These are phyloP conservation scores for Melolontha melolontha DNA, from an alignment of 2,888 invertebrate genomes.

Conservation along the genomic window DNA sequence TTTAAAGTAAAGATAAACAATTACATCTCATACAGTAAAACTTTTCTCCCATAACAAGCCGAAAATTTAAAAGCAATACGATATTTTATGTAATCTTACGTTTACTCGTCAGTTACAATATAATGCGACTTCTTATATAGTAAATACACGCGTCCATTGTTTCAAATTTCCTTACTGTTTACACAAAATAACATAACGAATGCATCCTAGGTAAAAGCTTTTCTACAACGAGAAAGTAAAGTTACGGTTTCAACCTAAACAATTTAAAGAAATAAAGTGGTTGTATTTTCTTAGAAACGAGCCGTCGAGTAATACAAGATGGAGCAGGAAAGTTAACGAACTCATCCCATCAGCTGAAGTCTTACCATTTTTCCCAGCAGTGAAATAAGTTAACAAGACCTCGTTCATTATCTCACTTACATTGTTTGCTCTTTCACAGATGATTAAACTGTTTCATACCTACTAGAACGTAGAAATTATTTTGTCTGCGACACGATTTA, in stretches of 20 bases:
- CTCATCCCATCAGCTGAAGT: slow-evolving; percentile 40
- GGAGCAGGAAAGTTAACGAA: slow-evolving; percentile 47
- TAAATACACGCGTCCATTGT: too few species aligned
- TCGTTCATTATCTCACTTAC: slow-evolving; percentile 50
- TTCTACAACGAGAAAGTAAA: not conserved
- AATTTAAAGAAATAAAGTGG: slow-evolving; percentile 39
- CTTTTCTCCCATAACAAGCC: too few species aligned
- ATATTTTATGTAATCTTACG: too few species aligned
- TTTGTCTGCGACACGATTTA: not conserved
- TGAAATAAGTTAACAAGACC: slow-evolving; percentile 48
- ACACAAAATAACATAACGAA: not conserved
- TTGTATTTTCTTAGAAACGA: slow-evolving; percentile 32
- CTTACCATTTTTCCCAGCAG: slow-evolving; percentile 39
- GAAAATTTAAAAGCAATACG: too few species aligned
- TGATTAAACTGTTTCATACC: slow-evolving; percentile 47
- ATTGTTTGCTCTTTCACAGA: slow-evolving; percentile 44
- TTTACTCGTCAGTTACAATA: too few species aligned
- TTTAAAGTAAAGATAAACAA: too few species aligned
- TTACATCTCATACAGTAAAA: too few species aligned
- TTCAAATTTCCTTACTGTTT: not conserved
- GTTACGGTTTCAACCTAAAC: slow-evolving; percentile 28
- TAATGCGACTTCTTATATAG: too few species aligned
- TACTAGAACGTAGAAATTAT: slow-evolving; percentile 33
- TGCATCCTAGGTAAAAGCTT: slow-evolving; percentile 1
- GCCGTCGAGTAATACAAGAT: slow-evolving; percentile 43